Percentiles rank a stretch among this genome's conserved stretches.
phyloP scores from a whole-genome alignment of 1,140 invertebrate genomes.

The Teleopsis dalmanni region DNA sequence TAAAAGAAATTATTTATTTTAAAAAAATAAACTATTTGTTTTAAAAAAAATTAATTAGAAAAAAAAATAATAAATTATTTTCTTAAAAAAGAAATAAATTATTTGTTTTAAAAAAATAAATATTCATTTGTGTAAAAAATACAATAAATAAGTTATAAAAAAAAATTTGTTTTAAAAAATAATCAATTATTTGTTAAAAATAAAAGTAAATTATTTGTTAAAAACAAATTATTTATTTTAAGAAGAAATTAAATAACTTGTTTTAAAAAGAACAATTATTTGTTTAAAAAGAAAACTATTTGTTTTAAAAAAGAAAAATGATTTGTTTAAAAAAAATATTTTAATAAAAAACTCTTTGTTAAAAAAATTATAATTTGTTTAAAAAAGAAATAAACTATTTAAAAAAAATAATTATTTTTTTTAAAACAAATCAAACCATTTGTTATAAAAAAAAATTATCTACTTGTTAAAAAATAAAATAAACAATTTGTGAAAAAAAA shows the following conservation, averaged over 20 bases:
- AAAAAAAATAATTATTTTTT: background rate
- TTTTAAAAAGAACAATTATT: background rate
- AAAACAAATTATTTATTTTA: conserved; percentile 1
- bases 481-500: background rate
- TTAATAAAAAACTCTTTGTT: background rate
- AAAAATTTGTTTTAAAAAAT: background rate
- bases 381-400: background rate
- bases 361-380: conserved; percentile 4
- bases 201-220: conserved; percentile 11
- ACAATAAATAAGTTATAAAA: conserved; percentile 1
- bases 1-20: conserved; percentile 2
- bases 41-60: conserved; percentile 44
- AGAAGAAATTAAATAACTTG: conserved; percentile 23
- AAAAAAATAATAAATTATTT: too few relatives aligned
- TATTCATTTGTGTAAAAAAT: conserved; percentile 45
- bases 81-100: conserved; percentile 7
- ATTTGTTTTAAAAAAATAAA: background rate
- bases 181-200: conserved; percentile 42
- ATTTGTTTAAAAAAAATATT: background rate
- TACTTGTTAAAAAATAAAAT: conserved; percentile 41
- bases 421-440: conserved; percentile 9
- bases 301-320: background rate
- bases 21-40: conserved; percentile 22
- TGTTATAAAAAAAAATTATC: conserved; percentile 1
- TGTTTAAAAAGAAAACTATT: conserved; percentile 9